These are phyloP conservation scores for Porphyrio hochstetteri DNA, from an alignment of 2,113 vertebrate genomes.

Conservation along the genomic window DNA sequence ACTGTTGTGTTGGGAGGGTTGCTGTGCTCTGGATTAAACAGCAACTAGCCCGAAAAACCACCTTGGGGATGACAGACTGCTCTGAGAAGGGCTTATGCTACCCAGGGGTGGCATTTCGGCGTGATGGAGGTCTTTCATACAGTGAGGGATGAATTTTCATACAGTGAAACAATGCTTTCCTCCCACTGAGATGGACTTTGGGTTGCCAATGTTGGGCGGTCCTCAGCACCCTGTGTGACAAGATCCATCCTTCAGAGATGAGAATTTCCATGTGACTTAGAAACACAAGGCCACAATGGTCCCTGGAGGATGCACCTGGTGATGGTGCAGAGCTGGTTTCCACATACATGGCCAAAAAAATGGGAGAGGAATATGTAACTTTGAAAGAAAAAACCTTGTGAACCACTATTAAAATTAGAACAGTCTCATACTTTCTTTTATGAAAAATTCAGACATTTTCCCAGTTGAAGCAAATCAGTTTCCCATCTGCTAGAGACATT, in stretches of 20 bases:
- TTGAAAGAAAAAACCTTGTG: background rate
- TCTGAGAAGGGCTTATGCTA: background rate
- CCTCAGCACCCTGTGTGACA: background rate
- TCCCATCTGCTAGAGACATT: background rate
- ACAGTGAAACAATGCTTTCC: background rate
- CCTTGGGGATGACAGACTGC: background rate
- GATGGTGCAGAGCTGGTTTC: background rate
- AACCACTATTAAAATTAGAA: background rate
- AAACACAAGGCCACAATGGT: background rate
- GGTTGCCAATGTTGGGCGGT: accelerated
- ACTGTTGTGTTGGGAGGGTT: background rate
- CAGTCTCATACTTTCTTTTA: background rate
- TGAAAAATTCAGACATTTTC: background rate
- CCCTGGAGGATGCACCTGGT: background rate
- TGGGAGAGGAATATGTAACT: background rate
- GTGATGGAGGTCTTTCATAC: background rate
- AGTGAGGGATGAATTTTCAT: background rate
- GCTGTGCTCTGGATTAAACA: background rate
- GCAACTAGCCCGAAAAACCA: background rate
- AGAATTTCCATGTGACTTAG: background rate
- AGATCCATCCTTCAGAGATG: background rate
- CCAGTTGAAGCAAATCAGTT: background rate
- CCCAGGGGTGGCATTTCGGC: background rate
- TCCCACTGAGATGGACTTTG: background rate
- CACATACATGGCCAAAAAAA: background rate